Evolutionary conservation across 2,888 invertebrate species (phyloP).

Genomic region (Ennomos erosarius): DNA sequence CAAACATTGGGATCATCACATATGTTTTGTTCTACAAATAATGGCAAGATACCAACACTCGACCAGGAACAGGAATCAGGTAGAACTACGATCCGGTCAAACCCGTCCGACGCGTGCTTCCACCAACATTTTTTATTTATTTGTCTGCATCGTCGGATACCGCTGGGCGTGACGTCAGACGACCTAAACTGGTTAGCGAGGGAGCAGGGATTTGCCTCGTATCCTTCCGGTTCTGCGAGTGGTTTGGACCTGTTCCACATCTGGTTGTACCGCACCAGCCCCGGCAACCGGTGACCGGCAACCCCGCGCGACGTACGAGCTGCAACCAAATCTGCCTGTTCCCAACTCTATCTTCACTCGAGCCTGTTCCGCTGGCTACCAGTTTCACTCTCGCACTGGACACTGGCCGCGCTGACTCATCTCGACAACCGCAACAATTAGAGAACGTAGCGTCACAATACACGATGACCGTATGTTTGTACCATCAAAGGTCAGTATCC

Average conservation of each 20-base stretch:
- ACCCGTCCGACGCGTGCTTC: conserved; percentile 85
- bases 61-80: conserved; percentile 85
- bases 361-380: conserved; percentile 53
- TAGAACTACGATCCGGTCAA: conserved; percentile 85
- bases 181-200: conserved; percentile 85
- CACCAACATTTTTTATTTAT: conserved; percentile 85
- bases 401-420: conserved; percentile 76
- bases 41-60: conserved; percentile 68
- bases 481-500: conserved; percentile 84
- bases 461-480: conserved; percentile 72
- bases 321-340: conserved; percentile 58
- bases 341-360: conserved; percentile 51
- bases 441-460: conserved; percentile 75
- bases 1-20: conserved; percentile 23
- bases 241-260: conserved; percentile 82
- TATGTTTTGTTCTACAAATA: conserved; percentile 57
- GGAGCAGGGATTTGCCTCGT: conserved; percentile 85
- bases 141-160: conserved; percentile 84
- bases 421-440: conserved; percentile 77
- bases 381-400: conserved; percentile 62
- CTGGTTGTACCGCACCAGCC: conserved; percentile 73
- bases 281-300: conserved; percentile 53
- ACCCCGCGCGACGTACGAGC: conserved; percentile 73
- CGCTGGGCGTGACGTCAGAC: conserved; percentile 84
- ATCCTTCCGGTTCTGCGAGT: conserved; percentile 85